These are phyloP conservation scores for Uropetala carovei DNA, from an alignment of 2,888 invertebrate species.

Conservation along the genomic window DNA sequence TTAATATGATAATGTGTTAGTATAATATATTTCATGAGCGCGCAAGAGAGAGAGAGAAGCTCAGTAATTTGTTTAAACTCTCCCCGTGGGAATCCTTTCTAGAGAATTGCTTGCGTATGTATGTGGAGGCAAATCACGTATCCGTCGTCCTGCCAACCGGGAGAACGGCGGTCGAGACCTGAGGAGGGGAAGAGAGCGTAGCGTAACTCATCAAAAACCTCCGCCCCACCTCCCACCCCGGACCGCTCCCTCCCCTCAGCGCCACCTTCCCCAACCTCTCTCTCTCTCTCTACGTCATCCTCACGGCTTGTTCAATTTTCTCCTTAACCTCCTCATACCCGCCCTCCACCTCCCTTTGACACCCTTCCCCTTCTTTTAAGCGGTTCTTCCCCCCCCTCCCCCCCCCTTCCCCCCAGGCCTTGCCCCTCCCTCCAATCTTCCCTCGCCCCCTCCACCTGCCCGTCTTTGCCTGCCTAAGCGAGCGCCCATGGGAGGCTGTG, in stretches of 20 bases:
- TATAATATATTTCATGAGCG: background rate
- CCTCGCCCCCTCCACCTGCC: background rate
- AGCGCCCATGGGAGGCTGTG: background rate
- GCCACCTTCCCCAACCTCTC: background rate
- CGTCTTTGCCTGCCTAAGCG: conserved; percentile 34
- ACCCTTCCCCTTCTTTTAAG: background rate
- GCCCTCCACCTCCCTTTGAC: background rate
- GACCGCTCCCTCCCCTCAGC: background rate
- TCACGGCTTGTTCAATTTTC: too few species aligned
- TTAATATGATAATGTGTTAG: conserved; percentile 19
- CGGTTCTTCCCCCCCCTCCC: too few species aligned
- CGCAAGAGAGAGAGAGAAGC: background rate
- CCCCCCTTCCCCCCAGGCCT: too few species aligned
- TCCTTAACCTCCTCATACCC: background rate
- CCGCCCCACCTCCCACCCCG: background rate
- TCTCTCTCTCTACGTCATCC: too few species aligned
- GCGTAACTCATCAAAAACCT: conserved; percentile 35
- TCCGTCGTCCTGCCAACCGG: background rate
- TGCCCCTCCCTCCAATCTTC: too few species aligned
- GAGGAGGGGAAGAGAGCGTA: background rate
- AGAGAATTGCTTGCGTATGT: background rate
- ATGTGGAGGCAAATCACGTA: conserved; percentile 26
- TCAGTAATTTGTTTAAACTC: background rate
- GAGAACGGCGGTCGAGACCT: conserved; percentile 12
- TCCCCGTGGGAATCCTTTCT: background rate